Base-by-base conservation (phyloP, 2,113 vertebrate genomes). In the Colistium nudipinnis region DNA sequence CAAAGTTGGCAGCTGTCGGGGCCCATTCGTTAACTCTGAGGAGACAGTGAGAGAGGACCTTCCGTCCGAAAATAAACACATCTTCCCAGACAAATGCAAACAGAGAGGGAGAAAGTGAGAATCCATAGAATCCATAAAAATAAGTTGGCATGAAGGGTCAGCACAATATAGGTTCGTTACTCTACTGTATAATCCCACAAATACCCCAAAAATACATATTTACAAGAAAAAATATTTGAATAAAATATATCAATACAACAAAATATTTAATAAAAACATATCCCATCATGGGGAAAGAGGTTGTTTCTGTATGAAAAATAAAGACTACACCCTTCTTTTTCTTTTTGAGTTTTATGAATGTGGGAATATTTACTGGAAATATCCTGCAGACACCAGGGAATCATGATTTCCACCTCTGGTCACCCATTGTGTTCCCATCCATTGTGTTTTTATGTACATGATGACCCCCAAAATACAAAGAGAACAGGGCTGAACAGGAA, bases 391-490 rank as follows among this genome's bases (percentile, higher is more conserved):
- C 83, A 81, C 77, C 0, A 16, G 80, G 83, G 87, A 82, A 85
- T 81, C 74, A 19, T 84, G 60, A 76, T 67, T 83, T 84, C 84
- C 81, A 89, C 89, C 70, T 80, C 70, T 77, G 63, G 27, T 73
- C 81, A 59, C 30, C 79, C 71, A 90, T 92, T 93, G 89, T 90
- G 59, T 89, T 83, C 76, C 66, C 76, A 78, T 68, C 89, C 84
- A 91, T 92, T 92, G 92, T 93, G 89, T 90, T 90, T 90, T 90
- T 76, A 87, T 82, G 76, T 53, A 56, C 70, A 57, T 89, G 85
- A 89, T 87, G 78, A 87, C 83, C 80, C 81, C 68, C 31, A 72
- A 88, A 92, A 89, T 86, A 90, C 77, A 90, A 88, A 90, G 63
- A 73, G 71, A 89, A 68, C 65, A 67, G 35, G 70, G 83, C 83